Evolutionary conservation across 2,888 invertebrate species (phyloP).

Genomic region (Coenonympha arcania): DNA sequence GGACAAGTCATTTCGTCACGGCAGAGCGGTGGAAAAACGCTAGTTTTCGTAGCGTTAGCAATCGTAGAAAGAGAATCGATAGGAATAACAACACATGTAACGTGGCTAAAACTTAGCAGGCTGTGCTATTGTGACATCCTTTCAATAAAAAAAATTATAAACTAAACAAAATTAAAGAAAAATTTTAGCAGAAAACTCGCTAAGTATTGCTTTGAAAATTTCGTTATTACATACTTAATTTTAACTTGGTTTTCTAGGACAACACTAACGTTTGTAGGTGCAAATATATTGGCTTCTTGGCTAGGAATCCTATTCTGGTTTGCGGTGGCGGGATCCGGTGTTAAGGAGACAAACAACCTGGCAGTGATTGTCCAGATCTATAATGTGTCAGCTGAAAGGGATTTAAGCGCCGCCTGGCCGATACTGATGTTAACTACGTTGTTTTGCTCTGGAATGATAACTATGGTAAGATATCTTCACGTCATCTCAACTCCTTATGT

Average conservation of each 20-base stretch:
- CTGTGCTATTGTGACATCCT: no score
- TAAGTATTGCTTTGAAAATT: no score
- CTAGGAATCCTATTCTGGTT: slow-evolving; percentile 51
- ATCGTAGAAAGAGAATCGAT: no score
- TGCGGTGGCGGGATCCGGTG: slow-evolving; percentile 34
- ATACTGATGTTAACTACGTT: slow-evolving; percentile 42
- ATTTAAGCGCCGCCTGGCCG: slow-evolving; percentile 41
- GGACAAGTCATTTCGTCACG: background rate
- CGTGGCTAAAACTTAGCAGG: no score
- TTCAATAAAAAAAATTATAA: no score
- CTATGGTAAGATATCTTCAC: slow-evolving; percentile 57
- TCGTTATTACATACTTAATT: background rate
- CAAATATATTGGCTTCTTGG: slow-evolving; percentile 48
- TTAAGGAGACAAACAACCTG: slow-evolving; percentile 37
- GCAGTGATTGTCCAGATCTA: slow-evolving; percentile 48
- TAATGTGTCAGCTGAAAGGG: slow-evolving; percentile 34
- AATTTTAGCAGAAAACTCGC: no score
- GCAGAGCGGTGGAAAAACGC: background rate
- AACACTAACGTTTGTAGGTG: slow-evolving; percentile 38
- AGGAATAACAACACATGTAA: no score
- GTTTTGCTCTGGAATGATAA: slow-evolving; percentile 50
- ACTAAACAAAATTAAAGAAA: no score
- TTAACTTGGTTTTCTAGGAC: slow-evolving; percentile 41
- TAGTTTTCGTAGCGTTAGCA: no score
- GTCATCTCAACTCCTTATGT: no score